Base-by-base conservation (phyloP, 2,888 invertebrate species). In the Dimorphilus gyrociliatus region DNA sequence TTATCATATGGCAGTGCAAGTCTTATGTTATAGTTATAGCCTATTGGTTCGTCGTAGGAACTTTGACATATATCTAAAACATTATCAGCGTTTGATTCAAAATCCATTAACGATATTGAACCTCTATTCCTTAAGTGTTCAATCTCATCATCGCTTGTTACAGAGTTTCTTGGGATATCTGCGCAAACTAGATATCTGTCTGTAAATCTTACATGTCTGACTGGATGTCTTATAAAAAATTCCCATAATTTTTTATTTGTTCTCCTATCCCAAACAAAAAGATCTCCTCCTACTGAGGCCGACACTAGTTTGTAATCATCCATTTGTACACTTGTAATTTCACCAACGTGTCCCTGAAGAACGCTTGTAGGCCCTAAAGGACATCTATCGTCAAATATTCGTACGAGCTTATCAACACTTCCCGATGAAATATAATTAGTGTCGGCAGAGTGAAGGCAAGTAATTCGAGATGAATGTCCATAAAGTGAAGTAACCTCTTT, bases 281-380 rank as follows among this genome's bases (percentile, higher is more conserved):
- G 44, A 30, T 51, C 47, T 1, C 58, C 56, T 24, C 47, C 51
- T 13, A 41, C 43, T 3, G 45, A 46, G 1, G 51, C 53, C 2
- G 54, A 53, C n/a, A 55, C 48, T 2, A 55, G 47, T 36, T 58
- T 58, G 50, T 52, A 53, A 2, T 53, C 50, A 35, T 56, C 56
- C 50, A 53, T 51, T 45, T 55, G 53, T 13, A 55, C 50, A 16
- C 41, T 35, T 1, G 43, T 44, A 4, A 55, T 39, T 12, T 37
- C 35, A 4, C 38, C 40, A 5, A 38, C 37, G 31, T 50, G 51
- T 10, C 51, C 51, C n/a, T n/a, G n/a, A n/a, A n/a, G n/a, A n/a
- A n/a, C n/a, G n/a, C n/a, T n/a, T n/a, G n/a, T n/a, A 7, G 39
- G n/a, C n/a, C n/a, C n/a, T n/a, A n/a, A n/a, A n/a, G n/a, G n/a